Percentiles rank a stretch among this genome's conserved stretches.
phyloP scores from a whole-genome alignment of 2,797 vertebrate genomes.

The Chelon labrosus region DNA sequence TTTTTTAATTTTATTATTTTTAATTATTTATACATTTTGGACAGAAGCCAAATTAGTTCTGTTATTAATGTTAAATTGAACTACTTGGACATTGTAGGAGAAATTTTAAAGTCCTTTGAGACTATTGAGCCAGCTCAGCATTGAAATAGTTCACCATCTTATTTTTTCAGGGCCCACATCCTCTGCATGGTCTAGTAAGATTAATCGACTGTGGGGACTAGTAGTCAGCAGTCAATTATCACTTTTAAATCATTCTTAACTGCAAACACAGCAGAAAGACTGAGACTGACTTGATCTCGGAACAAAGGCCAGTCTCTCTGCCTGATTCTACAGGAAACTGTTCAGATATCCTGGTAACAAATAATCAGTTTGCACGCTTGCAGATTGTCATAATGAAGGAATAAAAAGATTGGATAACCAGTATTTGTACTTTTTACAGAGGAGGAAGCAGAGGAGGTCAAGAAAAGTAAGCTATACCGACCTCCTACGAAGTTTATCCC shows the following conservation, averaged over 20 bases:
- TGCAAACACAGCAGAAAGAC: conserved; percentile 1
- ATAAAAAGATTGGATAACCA: not conserved
- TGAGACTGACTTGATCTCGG: conserved; percentile 8
- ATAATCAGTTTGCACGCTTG: not conserved
- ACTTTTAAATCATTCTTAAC: conserved; percentile 3
- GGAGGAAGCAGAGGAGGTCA: conserved; percentile 83
- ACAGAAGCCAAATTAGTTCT: not conserved
- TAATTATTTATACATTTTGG: not conserved
- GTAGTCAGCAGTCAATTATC: conserved; percentile 3
- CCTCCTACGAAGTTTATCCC: conserved; percentile 80
- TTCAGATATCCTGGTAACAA: conserved; percentile 18
- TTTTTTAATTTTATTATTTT: not conserved
- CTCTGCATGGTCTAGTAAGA: conserved; percentile 20
- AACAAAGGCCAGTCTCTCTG: not conserved
- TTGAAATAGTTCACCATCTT: conserved; percentile 4
- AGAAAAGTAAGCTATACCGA: conserved; percentile 85
- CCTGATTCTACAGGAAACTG: conserved; percentile 1
- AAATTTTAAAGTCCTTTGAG: no score
- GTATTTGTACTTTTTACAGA: conserved; percentile 68
- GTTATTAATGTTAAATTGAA: not conserved
- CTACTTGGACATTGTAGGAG: not conserved
- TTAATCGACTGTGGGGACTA: not conserved
- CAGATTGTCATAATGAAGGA: no score
- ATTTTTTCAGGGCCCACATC: not conserved
- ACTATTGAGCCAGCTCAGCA: conserved; percentile 14